phyloP scores from a whole-genome alignment of 2,797 vertebrate genomes.

The Balearica regulorum region DNA sequence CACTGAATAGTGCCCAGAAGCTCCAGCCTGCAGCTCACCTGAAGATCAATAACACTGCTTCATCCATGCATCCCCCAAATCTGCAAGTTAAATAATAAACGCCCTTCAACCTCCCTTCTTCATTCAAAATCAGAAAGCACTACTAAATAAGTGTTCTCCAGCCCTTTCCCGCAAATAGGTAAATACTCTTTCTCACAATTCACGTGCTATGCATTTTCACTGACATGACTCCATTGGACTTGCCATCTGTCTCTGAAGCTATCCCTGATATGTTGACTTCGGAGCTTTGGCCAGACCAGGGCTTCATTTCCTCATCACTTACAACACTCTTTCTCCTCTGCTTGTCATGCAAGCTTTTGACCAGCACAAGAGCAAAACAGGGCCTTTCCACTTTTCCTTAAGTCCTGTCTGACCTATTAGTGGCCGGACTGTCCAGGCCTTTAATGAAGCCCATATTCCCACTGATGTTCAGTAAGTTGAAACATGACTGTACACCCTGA shows the following conservation, averaged over 20 bases:
- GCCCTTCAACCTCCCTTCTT: background rate
- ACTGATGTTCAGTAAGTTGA: background rate
- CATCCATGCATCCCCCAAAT: background rate
- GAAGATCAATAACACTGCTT: background rate
- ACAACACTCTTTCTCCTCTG: background rate
- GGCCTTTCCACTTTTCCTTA: background rate
- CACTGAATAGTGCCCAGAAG: background rate
- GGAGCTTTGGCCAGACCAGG: background rate
- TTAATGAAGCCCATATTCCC: background rate
- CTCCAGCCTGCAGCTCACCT: background rate
- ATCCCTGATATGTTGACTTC: background rate
- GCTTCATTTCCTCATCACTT: background rate
- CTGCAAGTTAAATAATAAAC: background rate
- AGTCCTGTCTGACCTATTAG: background rate
- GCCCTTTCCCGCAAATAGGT: background rate
- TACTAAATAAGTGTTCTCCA: background rate
- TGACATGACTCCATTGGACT: background rate
- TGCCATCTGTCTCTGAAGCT: background rate
- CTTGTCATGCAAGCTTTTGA: background rate
- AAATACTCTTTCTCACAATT: background rate
- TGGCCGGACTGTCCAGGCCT: background rate
- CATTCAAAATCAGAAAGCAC: background rate
- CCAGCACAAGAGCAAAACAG: background rate
- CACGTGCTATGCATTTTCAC: background rate
- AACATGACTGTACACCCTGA: background rate